Base-by-base conservation (phyloP, 2,888 invertebrate species). In the Eretmocerus hayati region DNA sequence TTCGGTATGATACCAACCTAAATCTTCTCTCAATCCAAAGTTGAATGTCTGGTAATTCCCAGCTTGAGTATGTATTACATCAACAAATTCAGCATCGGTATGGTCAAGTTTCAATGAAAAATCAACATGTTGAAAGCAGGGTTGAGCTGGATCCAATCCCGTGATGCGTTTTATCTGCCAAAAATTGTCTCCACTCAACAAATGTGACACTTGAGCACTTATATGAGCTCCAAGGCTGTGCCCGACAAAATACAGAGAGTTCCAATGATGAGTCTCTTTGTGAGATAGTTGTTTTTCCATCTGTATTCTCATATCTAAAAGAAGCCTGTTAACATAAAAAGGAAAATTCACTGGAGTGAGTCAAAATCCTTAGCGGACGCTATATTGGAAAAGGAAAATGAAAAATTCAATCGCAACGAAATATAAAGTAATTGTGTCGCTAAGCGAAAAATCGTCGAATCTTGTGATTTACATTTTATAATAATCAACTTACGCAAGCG, bases 191-290 rank as follows among this genome's bases (percentile, higher is more conserved):
- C 62, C 60, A 5, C 75, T 76, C 4, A 78, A 57, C 36, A 75
- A 73, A 52, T 71, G 72, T 0, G 78, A 77, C 1, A 74, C 74
- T 53, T 75, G 79, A 0, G 79, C 77, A 16, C 75, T 76, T 41
- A 81, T 80, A 50, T 81, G 81, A n/a, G 81, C 80, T 3, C 81
- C 81, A 6, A 81, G 67, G 58, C 81, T 81, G 62, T 81, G 81
- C 0, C 81, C 81, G 2, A 81, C 71, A 50, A 81, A 74, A 59
- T 81, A 77, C 53, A 81, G 50, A 1, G 55, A 39, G 3, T 66
- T 66, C 64, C 62, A 62, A 11, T 21, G 13, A 33, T 9, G 20
- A 0, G 2, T 21, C 2, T 35, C 4, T 15, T 22, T 22, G 4
- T 6, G 6, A 1, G 18, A 18, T 4, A 44, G n/a, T 5, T 11